Evolutionary conservation across 2,888 invertebrate genomes (phyloP).

Genomic region (Nomada ruficornis): DNA sequence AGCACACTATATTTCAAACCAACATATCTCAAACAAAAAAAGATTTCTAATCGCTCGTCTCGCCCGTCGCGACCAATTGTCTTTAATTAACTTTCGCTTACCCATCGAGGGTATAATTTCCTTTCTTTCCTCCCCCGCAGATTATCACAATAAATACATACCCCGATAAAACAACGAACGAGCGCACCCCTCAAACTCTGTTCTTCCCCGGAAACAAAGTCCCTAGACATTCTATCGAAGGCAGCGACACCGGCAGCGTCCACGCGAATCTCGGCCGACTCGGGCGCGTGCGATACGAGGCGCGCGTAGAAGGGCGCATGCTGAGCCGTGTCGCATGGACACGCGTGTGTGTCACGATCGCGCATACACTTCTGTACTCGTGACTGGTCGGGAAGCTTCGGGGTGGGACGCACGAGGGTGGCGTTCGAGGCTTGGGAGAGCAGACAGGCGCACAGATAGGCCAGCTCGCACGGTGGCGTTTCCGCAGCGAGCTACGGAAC

Average conservation of each 20-base stretch:
- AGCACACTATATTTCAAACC: too few species aligned
- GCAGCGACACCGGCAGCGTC: constrained; percentile 42
- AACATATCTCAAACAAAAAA: too few species aligned
- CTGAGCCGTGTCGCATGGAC: constrained; percentile 53
- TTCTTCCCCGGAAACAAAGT: constrained; percentile 11
- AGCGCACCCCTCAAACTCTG: too few species aligned
- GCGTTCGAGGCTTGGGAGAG: constrained; percentile 31
- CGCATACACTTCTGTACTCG: constrained; percentile 50
- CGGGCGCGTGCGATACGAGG: constrained; percentile 43
- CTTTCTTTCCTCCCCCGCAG: too few species aligned
- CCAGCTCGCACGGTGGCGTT: constrained; percentile 48
- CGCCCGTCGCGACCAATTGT: too few species aligned
- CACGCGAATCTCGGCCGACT: neutral
- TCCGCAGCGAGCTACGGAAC: constrained; percentile 38
- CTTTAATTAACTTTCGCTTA: too few species aligned
- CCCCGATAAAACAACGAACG: too few species aligned
- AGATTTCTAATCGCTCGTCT: too few species aligned
- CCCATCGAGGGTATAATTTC: too few species aligned
- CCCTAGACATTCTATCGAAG: constrained; percentile 38
- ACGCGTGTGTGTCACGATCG: constrained; percentile 64
- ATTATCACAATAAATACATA: too few species aligned
- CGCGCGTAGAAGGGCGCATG: constrained; percentile 62
- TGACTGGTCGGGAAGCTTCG: constrained; percentile 45
- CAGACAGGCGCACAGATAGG: constrained; percentile 55
- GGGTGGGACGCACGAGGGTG: constrained; percentile 39